Evolutionary conservation across 2,888 invertebrate genomes (phyloP), one percentile per base, ranked within the genome.

Genomic region (Epiblema foenella): DNA sequence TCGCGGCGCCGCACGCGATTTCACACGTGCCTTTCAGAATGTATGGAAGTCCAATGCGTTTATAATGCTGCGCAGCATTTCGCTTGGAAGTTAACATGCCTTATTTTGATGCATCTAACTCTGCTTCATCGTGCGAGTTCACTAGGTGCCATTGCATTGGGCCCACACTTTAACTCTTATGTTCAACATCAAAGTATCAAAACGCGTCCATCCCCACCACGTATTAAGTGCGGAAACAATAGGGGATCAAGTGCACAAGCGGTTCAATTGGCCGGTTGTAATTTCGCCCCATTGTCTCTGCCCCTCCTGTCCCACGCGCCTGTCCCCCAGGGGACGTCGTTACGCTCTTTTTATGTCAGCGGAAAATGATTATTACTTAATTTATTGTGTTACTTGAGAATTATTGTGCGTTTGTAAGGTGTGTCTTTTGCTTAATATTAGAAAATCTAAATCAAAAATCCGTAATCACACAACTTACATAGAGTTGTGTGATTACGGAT

Each of bases 221-320:
- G 75, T 79, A 85, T 83, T 80, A 85, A 86, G 84, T 89, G 87
- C 89, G 91, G 92, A 91, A 91, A 93, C 93, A 93, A 92, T 92
- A 86, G 89, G 87, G 90, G 83, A 92, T 91, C 91, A 91, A 87
- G 88, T 88, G 86, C 84, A 87, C 88, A 88, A 89, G 88, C 88
- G 81, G 85, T 88, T 89, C 93, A 93, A 93, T 93, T 93, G 93
- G 91, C 90, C 92, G 90, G 89, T 83, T 84, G 91, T 92, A 90
- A 93, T 92, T 92, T 90, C 84, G 87, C 85, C 85, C 88, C 78
- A 93, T 93, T 93, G 93, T 93, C 90, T 91, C 83, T 86, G 83
- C 83, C 79, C 84, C 88, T 33, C 33, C 51, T 24, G 60, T 64
- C 69, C 57, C 68, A 63, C 69, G 56, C 46, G 58, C 82, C 81